Conservation (phyloP, 2,113 vertebrate species). For the Cochlearius cochlearius region DNA sequence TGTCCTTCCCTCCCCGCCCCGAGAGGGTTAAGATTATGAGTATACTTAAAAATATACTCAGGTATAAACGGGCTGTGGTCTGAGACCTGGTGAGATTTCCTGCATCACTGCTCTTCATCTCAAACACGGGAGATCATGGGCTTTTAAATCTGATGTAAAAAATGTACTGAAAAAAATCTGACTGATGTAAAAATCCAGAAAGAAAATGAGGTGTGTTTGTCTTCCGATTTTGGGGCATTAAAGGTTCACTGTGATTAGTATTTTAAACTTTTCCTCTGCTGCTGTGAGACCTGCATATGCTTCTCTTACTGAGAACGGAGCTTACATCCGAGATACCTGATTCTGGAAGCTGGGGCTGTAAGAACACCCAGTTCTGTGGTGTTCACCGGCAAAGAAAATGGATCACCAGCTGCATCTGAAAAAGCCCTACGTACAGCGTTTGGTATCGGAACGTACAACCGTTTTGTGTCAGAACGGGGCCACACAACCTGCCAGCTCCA, state of each 20-base stretch:
- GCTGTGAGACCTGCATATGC: neutral
- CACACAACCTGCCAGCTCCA: neutral
- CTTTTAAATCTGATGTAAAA: neutral
- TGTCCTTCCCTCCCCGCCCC: neutral
- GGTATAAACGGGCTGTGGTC: neutral
- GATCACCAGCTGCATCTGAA: neutral
- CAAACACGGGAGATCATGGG: neutral
- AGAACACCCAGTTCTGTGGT: neutral
- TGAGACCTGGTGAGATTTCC: neutral
- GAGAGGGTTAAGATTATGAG: neutral
- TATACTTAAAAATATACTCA: neutral
- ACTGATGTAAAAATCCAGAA: neutral
- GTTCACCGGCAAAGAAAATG: neutral
- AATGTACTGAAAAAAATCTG: too few relatives aligned
- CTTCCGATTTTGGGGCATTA: neutral
- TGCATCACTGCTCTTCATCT: neutral
- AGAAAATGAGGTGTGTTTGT: neutral
- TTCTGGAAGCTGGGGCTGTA: neutral
- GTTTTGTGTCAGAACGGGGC: neutral
- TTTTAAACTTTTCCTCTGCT: neutral
- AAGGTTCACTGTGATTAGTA: neutral
- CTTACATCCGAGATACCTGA: neutral
- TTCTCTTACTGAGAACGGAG: neutral
- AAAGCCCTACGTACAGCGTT: neutral
- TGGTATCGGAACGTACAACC: neutral